phyloP scores from a whole-genome alignment of 1,140 invertebrate species.

The Episyrphus balteatus region DNA sequence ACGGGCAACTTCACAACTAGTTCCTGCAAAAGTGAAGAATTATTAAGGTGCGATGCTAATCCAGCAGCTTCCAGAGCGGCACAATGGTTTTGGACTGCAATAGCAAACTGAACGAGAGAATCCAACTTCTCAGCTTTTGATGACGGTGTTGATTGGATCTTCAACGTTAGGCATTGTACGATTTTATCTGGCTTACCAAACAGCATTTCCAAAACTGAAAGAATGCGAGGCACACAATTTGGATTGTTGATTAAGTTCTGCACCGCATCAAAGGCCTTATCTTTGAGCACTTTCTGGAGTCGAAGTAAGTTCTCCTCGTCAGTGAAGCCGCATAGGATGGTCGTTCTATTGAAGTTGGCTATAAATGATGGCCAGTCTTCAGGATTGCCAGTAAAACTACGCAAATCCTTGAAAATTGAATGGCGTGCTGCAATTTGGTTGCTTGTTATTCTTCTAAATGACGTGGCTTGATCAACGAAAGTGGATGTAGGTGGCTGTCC shows the following conservation, averaged over 20 bases:
- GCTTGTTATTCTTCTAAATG: no score
- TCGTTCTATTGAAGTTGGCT: conserved; percentile 2
- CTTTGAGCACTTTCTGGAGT: conserved; percentile 3
- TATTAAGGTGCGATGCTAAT: neutral
- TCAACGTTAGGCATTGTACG: neutral
- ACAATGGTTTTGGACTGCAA: neutral
- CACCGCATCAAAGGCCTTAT: conserved; percentile 2
- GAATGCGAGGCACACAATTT: neutral
- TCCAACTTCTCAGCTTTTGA: neutral
- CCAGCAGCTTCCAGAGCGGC: neutral
- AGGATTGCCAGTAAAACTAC: conserved; percentile 4
- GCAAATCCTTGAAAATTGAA: conserved; percentile 4
- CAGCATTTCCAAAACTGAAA: no score
- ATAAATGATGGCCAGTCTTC: conserved; percentile 8
- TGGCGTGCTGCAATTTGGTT: no score
- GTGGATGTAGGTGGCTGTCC: no score
- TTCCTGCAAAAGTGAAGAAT: neutral
- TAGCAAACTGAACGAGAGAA: neutral
- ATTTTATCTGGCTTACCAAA: neutral
- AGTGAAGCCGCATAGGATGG: conserved; percentile 3
- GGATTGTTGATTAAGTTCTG: neutral
- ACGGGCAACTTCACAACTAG: no score
- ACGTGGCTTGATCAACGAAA: no score
- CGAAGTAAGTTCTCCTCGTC: conserved; percentile 5
- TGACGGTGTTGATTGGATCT: neutral